Conservation (phyloP, 1,140 invertebrate genomes). For the Zaprionus tsacasi region DNA sequence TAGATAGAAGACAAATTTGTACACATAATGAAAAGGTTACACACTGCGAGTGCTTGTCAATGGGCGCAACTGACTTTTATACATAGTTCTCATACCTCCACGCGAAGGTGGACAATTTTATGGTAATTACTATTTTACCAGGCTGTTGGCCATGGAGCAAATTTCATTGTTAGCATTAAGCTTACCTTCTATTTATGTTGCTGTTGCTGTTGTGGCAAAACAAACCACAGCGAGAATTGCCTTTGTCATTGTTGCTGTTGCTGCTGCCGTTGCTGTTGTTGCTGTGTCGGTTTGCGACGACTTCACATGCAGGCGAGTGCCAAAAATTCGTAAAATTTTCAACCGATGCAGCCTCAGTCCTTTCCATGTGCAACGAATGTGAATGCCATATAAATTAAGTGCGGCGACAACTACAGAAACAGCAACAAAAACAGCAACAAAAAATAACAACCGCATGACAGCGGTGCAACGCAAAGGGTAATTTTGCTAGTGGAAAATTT, state of each 20-base stretch:
- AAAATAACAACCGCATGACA: slow-evolving; percentile 65
- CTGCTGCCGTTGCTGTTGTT: slow-evolving; percentile 9
- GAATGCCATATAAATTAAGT: slow-evolving; percentile 80
- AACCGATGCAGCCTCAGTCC: slow-evolving; percentile 24
- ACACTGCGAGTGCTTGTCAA: too few species aligned
- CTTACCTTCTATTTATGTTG: slow-evolving; percentile 42
- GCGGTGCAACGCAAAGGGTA: slow-evolving; percentile 76
- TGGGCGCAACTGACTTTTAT: background rate
- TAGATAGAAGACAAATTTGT: background rate
- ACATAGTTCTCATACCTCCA: background rate
- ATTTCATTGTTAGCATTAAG: slow-evolving; percentile 70
- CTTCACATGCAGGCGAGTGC: slow-evolving; percentile 54
- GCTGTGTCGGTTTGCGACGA: slow-evolving; percentile 21
- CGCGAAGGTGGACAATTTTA: slow-evolving; percentile 50
- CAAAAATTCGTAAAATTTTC: slow-evolving; percentile 76
- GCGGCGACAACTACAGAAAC: slow-evolving; percentile 67
- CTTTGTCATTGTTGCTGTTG: slow-evolving; percentile 9
- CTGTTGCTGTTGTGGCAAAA: slow-evolving; percentile 39
- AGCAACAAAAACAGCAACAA: slow-evolving; percentile 7
- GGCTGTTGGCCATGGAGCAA: slow-evolving; percentile 59
- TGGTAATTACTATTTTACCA: slow-evolving; percentile 70
- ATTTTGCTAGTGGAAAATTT: slow-evolving; percentile 69
- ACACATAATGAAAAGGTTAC: background rate
- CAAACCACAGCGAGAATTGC: slow-evolving; percentile 33
- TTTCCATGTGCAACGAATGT: slow-evolving; percentile 52